Base-by-base conservation (phyloP, 2,113 vertebrate species). In the Coptodon rendalli region DNA sequence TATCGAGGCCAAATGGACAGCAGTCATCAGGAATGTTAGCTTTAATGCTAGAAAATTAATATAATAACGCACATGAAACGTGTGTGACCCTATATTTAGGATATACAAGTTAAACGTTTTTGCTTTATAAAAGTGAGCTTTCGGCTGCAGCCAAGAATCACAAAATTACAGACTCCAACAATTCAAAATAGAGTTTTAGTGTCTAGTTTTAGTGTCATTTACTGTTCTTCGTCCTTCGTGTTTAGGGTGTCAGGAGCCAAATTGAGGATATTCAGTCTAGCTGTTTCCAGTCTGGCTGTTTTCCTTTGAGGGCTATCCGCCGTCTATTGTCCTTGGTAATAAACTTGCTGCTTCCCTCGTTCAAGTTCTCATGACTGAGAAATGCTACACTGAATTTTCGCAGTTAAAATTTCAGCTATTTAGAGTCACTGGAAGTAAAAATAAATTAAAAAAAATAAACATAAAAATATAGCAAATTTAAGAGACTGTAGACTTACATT, bases 301-400 rank as follows among this genome's bases (percentile, higher is more conserved):
- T 76, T 76, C 85, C 92, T 93, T 92, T 98, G 91, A 97, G 97
- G 87, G 97, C 97, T 92, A 97, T 98, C 93, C 97, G 97, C 94
- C 97, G 95, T 96, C 98, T 95, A 97, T 98, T 99, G 96, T 99
- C 98, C 97, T 99, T 99, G 97, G 98, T 99, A 97, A 99, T 99
- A 97, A 99, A 99, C 97, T 99, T 99, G 96, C 97, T 97, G 95
- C 97, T 97, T 94, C 95, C 98, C 96, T 94, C 95, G 95, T 96
- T 97, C 96, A 95, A 97, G 97, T 93, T 97, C 96, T 91, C 88
- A 90, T 92, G 91, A 84, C 79, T 94, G n/a, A 90, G 68, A 85
- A 86, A 82, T 27, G 63, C 43, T 57, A 80, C 54, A 59, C 56
- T 63, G 36, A 76, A 57, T 45, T 19, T 76, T 29, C 8, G 50